Evolutionary conservation across 2,113 vertebrate genomes (phyloP), one percentile per base, ranked within the genome.

Genomic region (Phoenicopterus ruber): DNA sequence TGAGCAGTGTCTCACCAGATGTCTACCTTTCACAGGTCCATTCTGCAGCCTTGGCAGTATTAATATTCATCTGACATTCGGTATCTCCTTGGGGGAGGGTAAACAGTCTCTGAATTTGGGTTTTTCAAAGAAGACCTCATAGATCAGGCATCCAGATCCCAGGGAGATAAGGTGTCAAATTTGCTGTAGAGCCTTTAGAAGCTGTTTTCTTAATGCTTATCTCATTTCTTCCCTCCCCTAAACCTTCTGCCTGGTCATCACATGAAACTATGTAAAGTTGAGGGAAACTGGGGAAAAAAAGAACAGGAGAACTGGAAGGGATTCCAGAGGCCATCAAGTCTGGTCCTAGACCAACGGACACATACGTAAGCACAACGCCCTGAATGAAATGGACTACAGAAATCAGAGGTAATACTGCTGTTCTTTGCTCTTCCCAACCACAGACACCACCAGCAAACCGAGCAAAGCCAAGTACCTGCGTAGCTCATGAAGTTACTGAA

Each of bases 401-500:
- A 86, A 54, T 47, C 32, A 47, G 57, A n/a, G 18, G 7, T 19
- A 40, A 44, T 2, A 5, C 19, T 49, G 49, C 31, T 44, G 7
- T 25, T 84, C 59, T 66, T 32, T 47, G 18, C 1, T 74, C 65
- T 49, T 32, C 38, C 44, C 69, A 74, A 19, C 9, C 73, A 52
- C 59, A 89, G 40, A 59, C 13, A 6, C 19, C 31, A n/a, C 3
- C 22, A 34, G 31, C 44, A 84, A 57, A 28, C 13, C 2, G 0
- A 70, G 54, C 42, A 59, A 46, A 67, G 25, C 34, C 42, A 65
- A 20, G 47, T 98, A 99, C 99, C 99, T 99, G 99, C 98, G 1
- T 99, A 99, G 95, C 99, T 99, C 99, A 99, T 99, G 98, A 99
- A 99, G 98, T 99, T 99, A 96, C 99, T 99, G 97, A 98, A 99